These are phyloP conservation scores for Pelobates fuscus DNA, from an alignment of 2,113 vertebrate genomes.

Conservation along the genomic window DNA sequence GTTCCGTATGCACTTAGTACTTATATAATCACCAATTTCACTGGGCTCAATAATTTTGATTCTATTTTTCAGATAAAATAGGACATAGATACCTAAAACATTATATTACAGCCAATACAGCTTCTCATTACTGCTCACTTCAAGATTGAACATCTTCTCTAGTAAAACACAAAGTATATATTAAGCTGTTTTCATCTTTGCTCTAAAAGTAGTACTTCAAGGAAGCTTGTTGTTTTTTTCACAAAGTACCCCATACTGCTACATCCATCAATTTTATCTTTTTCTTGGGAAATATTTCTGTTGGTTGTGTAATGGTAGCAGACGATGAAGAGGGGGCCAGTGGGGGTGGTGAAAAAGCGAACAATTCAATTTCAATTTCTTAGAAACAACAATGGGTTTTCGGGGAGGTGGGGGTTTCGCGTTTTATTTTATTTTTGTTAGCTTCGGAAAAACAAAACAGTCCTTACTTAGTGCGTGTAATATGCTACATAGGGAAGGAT, in stretches of 20 bases:
- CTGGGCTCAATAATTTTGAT: too few species aligned
- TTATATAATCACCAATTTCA: too few species aligned
- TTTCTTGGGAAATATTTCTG: conserved; percentile 32
- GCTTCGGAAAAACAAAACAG: conserved; percentile 5
- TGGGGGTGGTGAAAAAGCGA: conserved; percentile 10
- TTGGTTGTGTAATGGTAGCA: conserved; percentile 4
- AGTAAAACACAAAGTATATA: neutral
- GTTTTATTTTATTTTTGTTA: too few species aligned
- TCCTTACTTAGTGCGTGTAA: conserved; percentile 5
- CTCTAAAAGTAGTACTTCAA: conserved; percentile 24
- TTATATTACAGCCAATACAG: neutral
- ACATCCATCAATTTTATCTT: conserved; percentile 42
- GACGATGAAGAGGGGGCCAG: neutral
- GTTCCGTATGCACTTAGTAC: too few species aligned
- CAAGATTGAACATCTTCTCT: too few species aligned
- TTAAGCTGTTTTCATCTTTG: neutral
- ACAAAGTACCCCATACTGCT: conserved; percentile 13
- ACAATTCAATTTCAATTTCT: conserved; percentile 43
- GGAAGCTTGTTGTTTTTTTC: conserved; percentile 34
- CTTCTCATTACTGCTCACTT: neutral
- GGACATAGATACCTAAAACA: neutral
- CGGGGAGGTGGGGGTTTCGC: too few species aligned
- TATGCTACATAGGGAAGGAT: conserved; percentile 27
- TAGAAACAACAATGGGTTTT: conserved; percentile 26
- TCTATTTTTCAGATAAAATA: too few species aligned